Conservation (phyloP, 2,888 invertebrate species). For the Hymenopus coronatus region DNA sequence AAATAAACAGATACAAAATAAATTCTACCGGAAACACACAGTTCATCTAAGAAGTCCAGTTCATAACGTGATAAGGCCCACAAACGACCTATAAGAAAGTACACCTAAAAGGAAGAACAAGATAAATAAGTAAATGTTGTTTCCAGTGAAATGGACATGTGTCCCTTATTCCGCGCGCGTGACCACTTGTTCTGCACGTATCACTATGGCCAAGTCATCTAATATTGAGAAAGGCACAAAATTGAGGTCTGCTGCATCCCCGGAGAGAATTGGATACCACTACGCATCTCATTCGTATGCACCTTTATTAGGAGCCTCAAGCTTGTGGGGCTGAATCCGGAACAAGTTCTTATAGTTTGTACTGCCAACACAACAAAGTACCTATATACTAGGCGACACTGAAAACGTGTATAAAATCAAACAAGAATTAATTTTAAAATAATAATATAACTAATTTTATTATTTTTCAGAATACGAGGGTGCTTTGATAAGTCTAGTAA, state of each 20-base stretch:
- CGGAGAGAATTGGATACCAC: neutral
- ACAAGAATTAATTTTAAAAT: too few species aligned
- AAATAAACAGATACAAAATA: neutral
- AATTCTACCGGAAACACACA: neutral
- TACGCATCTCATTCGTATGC: neutral
- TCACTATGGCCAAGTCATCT: neutral
- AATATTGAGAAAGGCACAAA: neutral
- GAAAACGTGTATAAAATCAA: too few species aligned
- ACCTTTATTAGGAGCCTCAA: neutral
- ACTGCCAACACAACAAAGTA: too few species aligned
- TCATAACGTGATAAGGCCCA: neutral
- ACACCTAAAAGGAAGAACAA: neutral
- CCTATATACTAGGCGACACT: too few species aligned
- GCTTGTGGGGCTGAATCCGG: neutral
- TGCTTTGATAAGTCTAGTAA: too few species aligned
- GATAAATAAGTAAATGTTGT: neutral
- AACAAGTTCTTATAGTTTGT: neutral
- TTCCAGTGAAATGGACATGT: neutral
- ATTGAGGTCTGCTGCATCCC: neutral
- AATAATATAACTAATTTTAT: too few species aligned
- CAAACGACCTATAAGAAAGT: neutral
- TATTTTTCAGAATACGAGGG: too few species aligned
- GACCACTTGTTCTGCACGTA: neutral
- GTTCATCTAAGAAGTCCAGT: neutral
- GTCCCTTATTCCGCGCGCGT: neutral